Base-by-base conservation (phyloP, 2,888 invertebrate genomes). In the Amiota mariae region DNA sequence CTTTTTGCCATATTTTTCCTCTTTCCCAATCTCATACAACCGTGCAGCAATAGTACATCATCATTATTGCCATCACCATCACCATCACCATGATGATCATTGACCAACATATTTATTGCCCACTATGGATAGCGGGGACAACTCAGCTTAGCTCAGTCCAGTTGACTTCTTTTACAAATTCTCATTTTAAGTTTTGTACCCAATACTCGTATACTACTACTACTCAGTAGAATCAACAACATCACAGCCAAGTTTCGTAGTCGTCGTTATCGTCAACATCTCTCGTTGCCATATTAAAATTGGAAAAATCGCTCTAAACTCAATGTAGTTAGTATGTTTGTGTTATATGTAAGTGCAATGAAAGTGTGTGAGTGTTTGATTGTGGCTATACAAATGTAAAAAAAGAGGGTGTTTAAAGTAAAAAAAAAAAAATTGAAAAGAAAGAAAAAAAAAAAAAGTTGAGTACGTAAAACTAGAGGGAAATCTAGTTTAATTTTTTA, bases 401-500 rank as follows among this genome's bases (percentile, higher is more conserved):
- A 54, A 54, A 59, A 20, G 15, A 59, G 36, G 36, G 36, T 36
- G 36, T 36, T 36, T 36, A 36, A 36, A 36, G 6, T 6, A 36
- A 36, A 36, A 6, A 36, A 36, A 36, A 36, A 8, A 56, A n/a
- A n/a, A n/a, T n/a, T n/a, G n/a, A n/a, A 57, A 18, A 57, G 15
- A 13, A 1, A 13, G 9, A 6, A 57, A 51, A 54, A 59, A 20
- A 8, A 59, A 59, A 15, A 11, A 59, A 12, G 59, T 20, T 20
- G 59, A 20, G 18, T 80, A 82, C 77, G 78, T 79, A 81, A 80
- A 82, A 82, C 83, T 83, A 83, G 82, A 80, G 82, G 85, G 84
- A 85, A 83, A 85, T 83, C 84, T 80, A 85, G 85, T 83, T 83
- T 83, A 85, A 83, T 85, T 84, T 83, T 85, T 83, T 83, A 80